Percentiles rank a stretch among this genome's conserved stretches.
Evolutionary conservation across 2,888 invertebrate genomes (phyloP).

Genomic region (Tortricodes alternella): DNA sequence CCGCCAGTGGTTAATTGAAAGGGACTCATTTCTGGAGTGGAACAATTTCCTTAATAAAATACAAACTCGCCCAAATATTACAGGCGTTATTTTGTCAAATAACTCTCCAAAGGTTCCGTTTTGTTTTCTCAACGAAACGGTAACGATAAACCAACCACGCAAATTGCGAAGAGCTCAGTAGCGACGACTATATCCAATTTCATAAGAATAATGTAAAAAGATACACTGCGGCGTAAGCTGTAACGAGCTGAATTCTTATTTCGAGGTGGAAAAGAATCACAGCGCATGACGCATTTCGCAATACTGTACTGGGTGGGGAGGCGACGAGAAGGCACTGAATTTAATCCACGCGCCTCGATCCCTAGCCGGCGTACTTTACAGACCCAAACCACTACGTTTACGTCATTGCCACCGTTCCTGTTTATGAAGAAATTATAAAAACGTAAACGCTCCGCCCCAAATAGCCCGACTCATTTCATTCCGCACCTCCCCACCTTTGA

Average conservation of each 20-base stretch:
- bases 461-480: not conserved
- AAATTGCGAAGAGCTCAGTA: slow-evolving; percentile 38
- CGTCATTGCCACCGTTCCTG: slow-evolving; percentile 9
- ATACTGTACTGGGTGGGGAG: slow-evolving; percentile 38
- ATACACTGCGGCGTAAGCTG: slow-evolving; percentile 39
- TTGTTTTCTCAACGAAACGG: not conserved
- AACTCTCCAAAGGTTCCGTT: slow-evolving; percentile 15
- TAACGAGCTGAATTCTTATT: slow-evolving; percentile 46
- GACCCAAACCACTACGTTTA: slow-evolving; percentile 27
- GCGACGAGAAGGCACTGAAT: slow-evolving; percentile 44
- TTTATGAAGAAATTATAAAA: slow-evolving; percentile 8
- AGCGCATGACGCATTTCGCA: slow-evolving; percentile 46
- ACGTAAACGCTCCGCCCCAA: not conserved
- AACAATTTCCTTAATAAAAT: not conserved
- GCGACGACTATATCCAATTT: slow-evolving; percentile 45
- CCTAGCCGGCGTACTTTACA: slow-evolving; percentile 23
- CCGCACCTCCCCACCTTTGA: not conserved
- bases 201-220: slow-evolving; percentile 43
- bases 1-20: slow-evolving; percentile 49
- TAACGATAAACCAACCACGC: slow-evolving; percentile 30
- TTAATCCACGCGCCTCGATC: slow-evolving; percentile 40
- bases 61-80: slow-evolving; percentile 17
- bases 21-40: slow-evolving; percentile 36
- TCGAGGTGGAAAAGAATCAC: slow-evolving; percentile 45
- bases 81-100: slow-evolving; percentile 18